These are phyloP conservation scores for Spicauda simplicius DNA, from an alignment of 2,888 invertebrate species.

Conservation along the genomic window DNA sequence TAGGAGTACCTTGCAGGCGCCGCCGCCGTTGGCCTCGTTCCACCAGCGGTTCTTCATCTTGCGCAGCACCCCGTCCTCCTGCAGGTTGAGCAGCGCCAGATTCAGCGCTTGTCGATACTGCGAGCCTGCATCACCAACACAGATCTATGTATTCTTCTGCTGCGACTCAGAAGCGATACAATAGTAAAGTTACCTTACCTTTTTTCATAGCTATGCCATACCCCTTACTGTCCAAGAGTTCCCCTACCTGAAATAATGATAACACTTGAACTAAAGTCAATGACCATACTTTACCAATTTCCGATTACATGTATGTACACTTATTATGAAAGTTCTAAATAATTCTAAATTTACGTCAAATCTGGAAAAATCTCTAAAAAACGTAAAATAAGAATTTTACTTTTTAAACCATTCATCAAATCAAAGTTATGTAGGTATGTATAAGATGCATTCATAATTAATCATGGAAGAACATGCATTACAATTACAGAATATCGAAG, in stretches of 20 bases:
- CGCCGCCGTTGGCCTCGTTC: slow-evolving; percentile 92
- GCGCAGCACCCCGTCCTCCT: slow-evolving; percentile 92
- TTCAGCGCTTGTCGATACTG: slow-evolving; percentile 91
- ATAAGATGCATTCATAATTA: no score
- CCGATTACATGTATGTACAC: no score
- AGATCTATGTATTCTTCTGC: background rate
- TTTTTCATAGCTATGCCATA: slow-evolving; percentile 94
- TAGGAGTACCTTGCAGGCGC: slow-evolving; percentile 78
- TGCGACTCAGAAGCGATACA: background rate
- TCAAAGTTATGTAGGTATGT: no score
- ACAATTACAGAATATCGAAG: no score
- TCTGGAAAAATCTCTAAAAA: no score
- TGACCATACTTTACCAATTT: no score
- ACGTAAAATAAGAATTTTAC: no score
- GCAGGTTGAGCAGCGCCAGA: slow-evolving; percentile 92
- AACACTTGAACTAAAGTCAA: no score
- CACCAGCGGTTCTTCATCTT: slow-evolving; percentile 95
- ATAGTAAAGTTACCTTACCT: slow-evolving; percentile 77
- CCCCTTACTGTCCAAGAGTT: slow-evolving; percentile 91
- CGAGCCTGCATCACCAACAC: slow-evolving; percentile 78
- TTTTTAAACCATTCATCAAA: no score
- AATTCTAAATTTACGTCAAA: no score
- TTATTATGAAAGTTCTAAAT: no score
- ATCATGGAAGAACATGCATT: no score
- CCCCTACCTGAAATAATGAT: slow-evolving; percentile 84